These are phyloP conservation scores for Opisthograptis luteolata DNA, from an alignment of 2,888 invertebrate species.

Conservation along the genomic window DNA sequence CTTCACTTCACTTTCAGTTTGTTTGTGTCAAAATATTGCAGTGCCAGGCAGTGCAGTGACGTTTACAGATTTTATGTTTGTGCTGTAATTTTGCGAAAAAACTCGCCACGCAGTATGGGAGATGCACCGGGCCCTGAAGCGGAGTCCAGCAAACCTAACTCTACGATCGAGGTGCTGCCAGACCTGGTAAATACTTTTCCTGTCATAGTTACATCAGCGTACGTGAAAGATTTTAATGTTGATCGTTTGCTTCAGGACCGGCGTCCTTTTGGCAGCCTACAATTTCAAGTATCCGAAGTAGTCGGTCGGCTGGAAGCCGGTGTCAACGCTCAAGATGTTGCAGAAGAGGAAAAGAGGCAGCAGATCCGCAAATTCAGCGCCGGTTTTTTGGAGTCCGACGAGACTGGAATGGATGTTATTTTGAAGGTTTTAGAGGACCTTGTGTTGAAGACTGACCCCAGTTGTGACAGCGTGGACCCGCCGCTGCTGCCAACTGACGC, in stretches of 20 bases:
- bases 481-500: conserved; percentile 86
- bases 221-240: conserved; percentile 17
- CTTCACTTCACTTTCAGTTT: too few species aligned
- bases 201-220: conserved; percentile 19
- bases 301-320: conserved; percentile 88
- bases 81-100: conserved; percentile 57
- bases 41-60: conserved; percentile 61
- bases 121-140: conserved; percentile 70
- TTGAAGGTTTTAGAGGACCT: conserved; percentile 83
- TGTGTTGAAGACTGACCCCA: conserved; percentile 85
- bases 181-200: conserved; percentile 59
- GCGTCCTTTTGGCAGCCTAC: conserved; percentile 86
- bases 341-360: conserved; percentile 69
- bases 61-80: conserved; percentile 79
- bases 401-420: conserved; percentile 86
- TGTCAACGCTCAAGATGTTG: conserved; percentile 74
- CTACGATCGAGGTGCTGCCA: conserved; percentile 52
- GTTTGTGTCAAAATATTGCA: conserved; percentile 72
- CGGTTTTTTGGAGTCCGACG: conserved; percentile 80
- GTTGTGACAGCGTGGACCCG: conserved; percentile 86
- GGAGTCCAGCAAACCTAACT: conserved; percentile 64
- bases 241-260: conserved; percentile 77
- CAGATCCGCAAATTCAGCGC: conserved; percentile 79
- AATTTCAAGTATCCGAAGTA: conserved; percentile 90
- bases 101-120: conserved; percentile 79